A percentile compares a stretch with the other conserved stretches of the same genome.
Evolutionary conservation across 2,888 invertebrate species (phyloP).

Genomic region (Eupithecia pulchellata): DNA sequence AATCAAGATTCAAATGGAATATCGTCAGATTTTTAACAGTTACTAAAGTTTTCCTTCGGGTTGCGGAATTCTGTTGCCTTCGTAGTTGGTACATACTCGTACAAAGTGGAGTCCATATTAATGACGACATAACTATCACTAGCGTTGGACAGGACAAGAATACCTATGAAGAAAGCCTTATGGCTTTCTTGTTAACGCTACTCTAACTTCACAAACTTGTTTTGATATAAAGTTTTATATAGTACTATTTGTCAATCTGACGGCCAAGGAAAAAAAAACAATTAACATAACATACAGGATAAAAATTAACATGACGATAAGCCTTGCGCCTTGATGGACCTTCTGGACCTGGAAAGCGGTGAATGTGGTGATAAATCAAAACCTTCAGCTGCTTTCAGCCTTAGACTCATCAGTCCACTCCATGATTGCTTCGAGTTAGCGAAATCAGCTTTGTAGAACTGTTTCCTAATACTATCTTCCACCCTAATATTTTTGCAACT

Average conservation of each 20-base stretch:
- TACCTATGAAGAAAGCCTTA: background rate
- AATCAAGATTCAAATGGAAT: background rate
- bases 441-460: background rate
- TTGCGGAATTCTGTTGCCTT: background rate
- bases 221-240: too few relatives aligned
- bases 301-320: too few relatives aligned
- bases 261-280: too few relatives aligned
- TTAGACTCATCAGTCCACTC: background rate
- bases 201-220: background rate
- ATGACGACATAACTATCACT: background rate
- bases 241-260: too few relatives aligned
- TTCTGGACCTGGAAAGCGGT: too few relatives aligned
- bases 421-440: background rate
- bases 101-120: background rate
- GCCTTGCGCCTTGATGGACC: too few relatives aligned
- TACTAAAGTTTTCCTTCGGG: background rate
- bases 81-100: background rate
- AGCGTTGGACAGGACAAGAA: background rate
- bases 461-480: background rate
- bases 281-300: too few relatives aligned
- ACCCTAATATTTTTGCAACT: background rate
- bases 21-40: background rate
- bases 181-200: background rate
- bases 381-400: background rate
- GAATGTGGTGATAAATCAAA: background rate